Percentiles rank a stretch among this genome's conserved stretches.
These are phyloP conservation scores for Sandelia bainsii DNA, from an alignment of 2,797 vertebrate species.

Conservation along the genomic window DNA sequence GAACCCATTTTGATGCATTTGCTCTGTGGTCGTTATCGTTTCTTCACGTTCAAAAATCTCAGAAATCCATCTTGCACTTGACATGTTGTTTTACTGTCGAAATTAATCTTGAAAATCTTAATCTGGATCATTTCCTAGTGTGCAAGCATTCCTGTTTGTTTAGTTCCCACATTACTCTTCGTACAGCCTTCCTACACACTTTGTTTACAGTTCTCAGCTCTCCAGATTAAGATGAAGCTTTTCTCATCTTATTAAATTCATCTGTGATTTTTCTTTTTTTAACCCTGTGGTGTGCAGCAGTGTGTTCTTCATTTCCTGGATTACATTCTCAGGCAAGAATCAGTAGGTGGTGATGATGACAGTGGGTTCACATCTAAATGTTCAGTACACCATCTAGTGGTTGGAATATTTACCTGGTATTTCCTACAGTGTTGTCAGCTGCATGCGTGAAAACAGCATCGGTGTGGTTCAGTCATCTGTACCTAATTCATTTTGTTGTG, in stretches of 20 bases:
- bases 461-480: not conserved
- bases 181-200: too few relatives aligned
- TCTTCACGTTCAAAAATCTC: not conserved
- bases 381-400: conserved; percentile 56
- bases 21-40: not conserved
- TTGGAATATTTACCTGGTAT: not conserved
- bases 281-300: too few relatives aligned
- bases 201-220: too few relatives aligned
- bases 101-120: not conserved
- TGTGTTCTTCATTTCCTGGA: not conserved
- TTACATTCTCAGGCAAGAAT: not conserved
- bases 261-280: not conserved
- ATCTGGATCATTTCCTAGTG: not conserved
- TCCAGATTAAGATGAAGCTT: too few relatives aligned
- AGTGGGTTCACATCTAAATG: not conserved
- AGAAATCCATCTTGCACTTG: too few relatives aligned
- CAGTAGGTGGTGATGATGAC: rapidly evolving
- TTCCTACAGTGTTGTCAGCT: not conserved
- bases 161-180: conserved; percentile 1
- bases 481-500: conserved; percentile 5
- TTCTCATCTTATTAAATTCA: not conserved
- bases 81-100: not conserved
- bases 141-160: not conserved
- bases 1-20: not conserved
- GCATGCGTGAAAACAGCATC: not conserved